These are phyloP conservation scores for Meriones unguiculatus DNA, from an alignment of 2,113 vertebrate genomes.

Conservation along the genomic window DNA sequence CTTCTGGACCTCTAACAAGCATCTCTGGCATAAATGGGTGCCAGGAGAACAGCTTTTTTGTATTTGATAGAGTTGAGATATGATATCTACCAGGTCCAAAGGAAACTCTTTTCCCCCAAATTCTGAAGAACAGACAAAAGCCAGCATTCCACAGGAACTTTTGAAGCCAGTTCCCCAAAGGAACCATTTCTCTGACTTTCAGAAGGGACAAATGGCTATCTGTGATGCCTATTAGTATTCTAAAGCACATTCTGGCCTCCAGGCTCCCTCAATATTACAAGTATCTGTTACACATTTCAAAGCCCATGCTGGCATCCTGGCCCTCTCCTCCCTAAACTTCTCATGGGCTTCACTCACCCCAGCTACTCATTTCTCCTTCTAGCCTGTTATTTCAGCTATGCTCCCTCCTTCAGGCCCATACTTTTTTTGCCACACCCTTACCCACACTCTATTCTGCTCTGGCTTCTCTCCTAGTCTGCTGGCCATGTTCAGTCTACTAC, in stretches of 20 bases:
- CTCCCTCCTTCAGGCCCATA: too few species aligned
- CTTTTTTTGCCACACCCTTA: background rate
- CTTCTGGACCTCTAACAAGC: background rate
- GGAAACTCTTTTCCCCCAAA: background rate
- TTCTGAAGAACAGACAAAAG: background rate
- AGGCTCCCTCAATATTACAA: too few species aligned
- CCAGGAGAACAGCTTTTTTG: background rate
- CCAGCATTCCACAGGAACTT: background rate
- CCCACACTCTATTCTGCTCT: background rate
- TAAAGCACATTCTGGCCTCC: background rate
- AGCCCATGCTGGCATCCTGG: background rate
- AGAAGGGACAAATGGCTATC: background rate
- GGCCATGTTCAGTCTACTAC: background rate
- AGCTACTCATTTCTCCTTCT: background rate
- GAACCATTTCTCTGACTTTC: background rate
- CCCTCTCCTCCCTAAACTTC: background rate
- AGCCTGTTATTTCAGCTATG: background rate
- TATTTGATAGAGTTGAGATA: background rate
- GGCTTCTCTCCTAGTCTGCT: background rate
- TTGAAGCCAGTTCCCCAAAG: background rate
- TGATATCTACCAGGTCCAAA: background rate
- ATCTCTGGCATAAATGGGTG: background rate
- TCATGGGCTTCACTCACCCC: background rate
- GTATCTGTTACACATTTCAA: background rate
- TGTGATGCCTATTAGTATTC: background rate